Base-by-base conservation (phyloP, 2,113 vertebrate species). In the Caracal caracal region DNA sequence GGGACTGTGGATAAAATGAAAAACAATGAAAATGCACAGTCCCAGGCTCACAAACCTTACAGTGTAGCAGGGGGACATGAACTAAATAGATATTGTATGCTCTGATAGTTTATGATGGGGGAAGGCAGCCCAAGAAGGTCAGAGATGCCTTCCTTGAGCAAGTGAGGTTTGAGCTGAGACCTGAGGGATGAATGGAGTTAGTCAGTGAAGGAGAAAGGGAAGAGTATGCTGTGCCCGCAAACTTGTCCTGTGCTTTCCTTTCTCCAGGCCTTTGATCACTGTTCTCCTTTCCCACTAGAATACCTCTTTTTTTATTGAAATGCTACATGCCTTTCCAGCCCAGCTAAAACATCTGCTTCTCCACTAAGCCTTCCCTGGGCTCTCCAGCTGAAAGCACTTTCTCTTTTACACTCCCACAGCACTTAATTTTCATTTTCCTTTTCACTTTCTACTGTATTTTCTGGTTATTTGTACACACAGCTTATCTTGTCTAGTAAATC, bases 401-500 rank as follows among this genome's bases (percentile, higher is more conserved):
- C 75, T 92, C 13, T 56, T 92, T 90, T n/a, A 51, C 65, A 26
- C 7, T 75, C 35, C 40, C 35, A 73, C 4, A 33, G 24, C 65
- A 61, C 26, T 37, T n/a, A 22, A 26, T 73, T 93, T 96, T 88
- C 66, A 37, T 88, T 80, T 96, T 85, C 65, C 66, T 33, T 73
- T 65, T 92, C 24, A 49, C 47, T 96, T 90, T 85, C 86, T 70
- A 22, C 53, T 61, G 2, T 53, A 13, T 91, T 94, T 95, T 90
- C 80, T 49, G 43, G 28, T 85, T 92, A 80, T 84, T 96, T 83
- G 84, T 30, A 82, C 61, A 79, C 28, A 94, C 9, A 51, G 35
- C 35, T 79, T 82, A 66, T 88, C 92, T 86, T n/a, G 51, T 86
- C 86, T 37, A 70, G 22, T 59, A 96, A 96, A 76, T 87, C 80